A percentile compares a stretch with the other conserved stretches of the same genome.
phyloP scores from a whole-genome alignment of 2,888 invertebrate genomes.

The Drosophila longiperda region DNA sequence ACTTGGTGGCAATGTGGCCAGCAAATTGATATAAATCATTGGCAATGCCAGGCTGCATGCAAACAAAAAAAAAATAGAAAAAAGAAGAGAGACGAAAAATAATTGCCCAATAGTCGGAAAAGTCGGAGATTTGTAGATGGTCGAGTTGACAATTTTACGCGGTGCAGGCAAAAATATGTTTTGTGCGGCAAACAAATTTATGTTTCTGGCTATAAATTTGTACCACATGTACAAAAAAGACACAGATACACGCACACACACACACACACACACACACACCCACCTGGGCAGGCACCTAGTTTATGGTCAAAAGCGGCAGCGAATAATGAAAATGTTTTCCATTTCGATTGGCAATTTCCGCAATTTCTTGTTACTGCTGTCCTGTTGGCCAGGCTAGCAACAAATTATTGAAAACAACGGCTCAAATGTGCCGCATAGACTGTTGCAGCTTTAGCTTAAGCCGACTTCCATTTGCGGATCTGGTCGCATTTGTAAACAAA shows the following conservation, averaged over 20 bases:
- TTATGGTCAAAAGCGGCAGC: slow-evolving; percentile 63
- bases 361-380: slow-evolving; percentile 67
- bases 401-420: slow-evolving; percentile 71
- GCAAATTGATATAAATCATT: slow-evolving; percentile 69
- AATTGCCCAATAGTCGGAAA: slow-evolving; percentile 34
- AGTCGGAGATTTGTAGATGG: slow-evolving; percentile 43
- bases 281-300: slow-evolving; percentile 69
- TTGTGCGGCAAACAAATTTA: slow-evolving; percentile 53
- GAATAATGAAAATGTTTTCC: slow-evolving; percentile 82
- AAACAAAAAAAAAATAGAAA: slow-evolving; percentile 18
- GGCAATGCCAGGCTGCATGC: slow-evolving; percentile 65
- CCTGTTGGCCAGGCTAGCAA: slow-evolving; percentile 28
- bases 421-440: slow-evolving; percentile 63
- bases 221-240: slow-evolving; percentile 18
- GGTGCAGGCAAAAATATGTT: slow-evolving; percentile 62
- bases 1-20: slow-evolving; percentile 37
- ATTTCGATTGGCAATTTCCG: slow-evolving; percentile 82
- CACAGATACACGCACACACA: slow-evolving; percentile 10
- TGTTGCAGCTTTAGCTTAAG: slow-evolving; percentile 15
- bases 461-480: slow-evolving; percentile 5
- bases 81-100: slow-evolving; percentile 7
- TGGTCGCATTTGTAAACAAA: slow-evolving; percentile 10
- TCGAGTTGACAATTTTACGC: slow-evolving; percentile 68
- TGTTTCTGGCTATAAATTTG: slow-evolving; percentile 52
- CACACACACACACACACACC: slow-evolving; percentile 37